These are phyloP conservation scores for Drosophila pseudotalamancana DNA, from an alignment of 2,888 invertebrate species.

Conservation along the genomic window DNA sequence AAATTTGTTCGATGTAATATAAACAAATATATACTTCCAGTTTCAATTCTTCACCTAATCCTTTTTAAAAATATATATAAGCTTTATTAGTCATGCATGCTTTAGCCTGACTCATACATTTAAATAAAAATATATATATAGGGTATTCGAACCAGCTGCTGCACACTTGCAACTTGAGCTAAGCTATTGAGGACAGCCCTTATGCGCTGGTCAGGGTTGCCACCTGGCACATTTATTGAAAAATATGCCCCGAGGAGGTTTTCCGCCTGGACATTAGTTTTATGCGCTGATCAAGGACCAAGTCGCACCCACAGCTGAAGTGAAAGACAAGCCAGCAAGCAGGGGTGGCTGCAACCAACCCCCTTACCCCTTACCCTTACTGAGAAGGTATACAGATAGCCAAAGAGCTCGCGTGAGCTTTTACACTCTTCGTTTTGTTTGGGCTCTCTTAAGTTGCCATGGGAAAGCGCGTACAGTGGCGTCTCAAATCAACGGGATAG, in stretches of 20 bases:
- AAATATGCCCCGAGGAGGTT: constrained; percentile 50
- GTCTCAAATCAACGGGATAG: constrained; percentile 13
- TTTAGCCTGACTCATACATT: too few species aligned
- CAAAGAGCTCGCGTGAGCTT: constrained; percentile 22
- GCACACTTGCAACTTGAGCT: constrained; percentile 16
- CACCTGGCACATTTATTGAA: constrained; percentile 42
- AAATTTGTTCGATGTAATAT: too few species aligned
- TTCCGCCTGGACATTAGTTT: constrained; percentile 63
- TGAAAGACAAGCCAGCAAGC: constrained; percentile 23
- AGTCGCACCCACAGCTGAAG: constrained; percentile 1
- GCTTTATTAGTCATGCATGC: too few species aligned
- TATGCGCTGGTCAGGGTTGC: constrained; percentile 16
- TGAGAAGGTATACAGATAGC: constrained; percentile 2
- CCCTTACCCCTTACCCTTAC: not conserved
- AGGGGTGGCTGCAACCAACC: not conserved
- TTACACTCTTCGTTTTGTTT: constrained; percentile 5
- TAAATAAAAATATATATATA: too few species aligned
- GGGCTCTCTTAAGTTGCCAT: constrained; percentile 14
- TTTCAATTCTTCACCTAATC: too few species aligned
- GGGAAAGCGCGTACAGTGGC: constrained; percentile 45
- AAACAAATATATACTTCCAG: too few species aligned
- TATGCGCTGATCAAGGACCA: constrained; percentile 57
- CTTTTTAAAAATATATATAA: too few species aligned
- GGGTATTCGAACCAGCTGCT: not conserved
- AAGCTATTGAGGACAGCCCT: constrained; percentile 8